phyloP scores from a whole-genome alignment of 2,797 vertebrate genomes.

The Micropoecilia bifurca region DNA sequence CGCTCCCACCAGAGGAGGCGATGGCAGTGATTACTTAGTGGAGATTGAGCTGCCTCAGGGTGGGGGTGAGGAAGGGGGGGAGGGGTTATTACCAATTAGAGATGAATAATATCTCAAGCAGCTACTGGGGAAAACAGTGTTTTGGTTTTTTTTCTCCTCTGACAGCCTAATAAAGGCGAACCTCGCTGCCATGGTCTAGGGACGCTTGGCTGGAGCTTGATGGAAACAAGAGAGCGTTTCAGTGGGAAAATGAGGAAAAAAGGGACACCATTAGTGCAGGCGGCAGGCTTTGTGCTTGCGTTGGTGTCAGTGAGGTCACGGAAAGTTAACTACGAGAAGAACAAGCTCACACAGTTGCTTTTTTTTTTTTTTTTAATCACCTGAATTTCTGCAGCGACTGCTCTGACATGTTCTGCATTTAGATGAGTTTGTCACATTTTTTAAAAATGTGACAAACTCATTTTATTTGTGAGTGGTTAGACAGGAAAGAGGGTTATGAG shows the following conservation, averaged over 20 bases:
- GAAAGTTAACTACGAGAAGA: conserved; percentile 51
- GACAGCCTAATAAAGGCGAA: conserved; percentile 67
- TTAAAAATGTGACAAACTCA: too few relatives aligned
- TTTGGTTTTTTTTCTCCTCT: not conserved
- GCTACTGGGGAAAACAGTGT: conserved; percentile 61
- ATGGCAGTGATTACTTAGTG: conserved; percentile 73
- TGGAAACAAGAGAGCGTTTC: not conserved
- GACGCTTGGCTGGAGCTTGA: conserved; percentile 45
- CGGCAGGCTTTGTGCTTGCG: conserved; percentile 25
- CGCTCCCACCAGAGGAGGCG: conserved; percentile 63
- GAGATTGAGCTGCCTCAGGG: conserved; percentile 70
- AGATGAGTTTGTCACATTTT: not conserved
- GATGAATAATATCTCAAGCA: conserved; percentile 78
- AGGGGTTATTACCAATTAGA: conserved; percentile 81
- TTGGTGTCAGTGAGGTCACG: conserved; percentile 47
- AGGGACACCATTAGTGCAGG: conserved; percentile 49
- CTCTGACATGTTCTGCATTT: not conserved
- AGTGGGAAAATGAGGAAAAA: conserved; percentile 2
- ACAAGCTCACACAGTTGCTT: conserved; percentile 14
- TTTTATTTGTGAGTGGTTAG: too few relatives aligned
- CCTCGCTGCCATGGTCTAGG: conserved; percentile 39
- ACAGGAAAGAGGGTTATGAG: too few relatives aligned
- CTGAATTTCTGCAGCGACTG: not conserved
- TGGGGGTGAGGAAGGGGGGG: conserved; percentile 44
- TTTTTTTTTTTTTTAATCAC: not conserved